Conservation (phyloP, 2,888 invertebrate species). For the Cryptocheilus praepositus region DNA sequence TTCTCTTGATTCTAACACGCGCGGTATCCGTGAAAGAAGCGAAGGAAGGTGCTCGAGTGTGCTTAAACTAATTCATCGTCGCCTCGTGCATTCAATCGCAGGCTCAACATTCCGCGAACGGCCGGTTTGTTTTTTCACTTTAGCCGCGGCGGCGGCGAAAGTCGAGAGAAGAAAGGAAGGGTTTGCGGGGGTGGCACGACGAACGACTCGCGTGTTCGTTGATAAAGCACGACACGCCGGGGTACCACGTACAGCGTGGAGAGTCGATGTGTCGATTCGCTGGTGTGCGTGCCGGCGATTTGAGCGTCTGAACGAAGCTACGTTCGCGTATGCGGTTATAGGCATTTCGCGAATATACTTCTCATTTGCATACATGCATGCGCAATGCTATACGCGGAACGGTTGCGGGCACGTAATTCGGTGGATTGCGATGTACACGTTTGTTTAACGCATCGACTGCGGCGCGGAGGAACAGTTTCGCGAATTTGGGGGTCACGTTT, state of each 20-base stretch:
- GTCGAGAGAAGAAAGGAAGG: background rate
- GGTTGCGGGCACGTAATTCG: too few species aligned
- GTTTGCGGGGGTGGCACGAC: background rate
- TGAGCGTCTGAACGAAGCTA: background rate
- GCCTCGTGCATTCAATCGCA: slow-evolving; percentile 50
- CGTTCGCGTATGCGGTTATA: too few species aligned
- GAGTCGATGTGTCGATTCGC: background rate
- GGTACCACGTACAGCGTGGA: background rate
- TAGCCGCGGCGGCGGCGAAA: slow-evolving; percentile 4
- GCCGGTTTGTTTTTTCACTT: slow-evolving; percentile 29
- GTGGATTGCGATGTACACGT: too few species aligned
- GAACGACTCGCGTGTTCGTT: slow-evolving; percentile 33
- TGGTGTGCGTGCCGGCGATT: background rate
- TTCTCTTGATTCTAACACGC: too few species aligned
- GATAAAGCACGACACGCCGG: slow-evolving; percentile 40
- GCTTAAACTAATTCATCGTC: slow-evolving; percentile 49
- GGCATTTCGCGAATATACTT: too few species aligned
- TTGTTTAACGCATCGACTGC: too few species aligned
- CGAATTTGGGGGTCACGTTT: too few species aligned
- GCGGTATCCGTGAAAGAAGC: slow-evolving; percentile 5
- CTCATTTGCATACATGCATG: too few species aligned
- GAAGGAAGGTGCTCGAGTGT: slow-evolving; percentile 41
- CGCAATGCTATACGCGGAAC: too few species aligned
- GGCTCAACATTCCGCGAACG: slow-evolving; percentile 41
- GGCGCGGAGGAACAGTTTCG: too few species aligned